A percentile compares a stretch with the other conserved stretches of the same genome.
These are phyloP conservation scores for Eretmochelys imbricata DNA, from an alignment of 2,113 vertebrate genomes.

Conservation along the genomic window DNA sequence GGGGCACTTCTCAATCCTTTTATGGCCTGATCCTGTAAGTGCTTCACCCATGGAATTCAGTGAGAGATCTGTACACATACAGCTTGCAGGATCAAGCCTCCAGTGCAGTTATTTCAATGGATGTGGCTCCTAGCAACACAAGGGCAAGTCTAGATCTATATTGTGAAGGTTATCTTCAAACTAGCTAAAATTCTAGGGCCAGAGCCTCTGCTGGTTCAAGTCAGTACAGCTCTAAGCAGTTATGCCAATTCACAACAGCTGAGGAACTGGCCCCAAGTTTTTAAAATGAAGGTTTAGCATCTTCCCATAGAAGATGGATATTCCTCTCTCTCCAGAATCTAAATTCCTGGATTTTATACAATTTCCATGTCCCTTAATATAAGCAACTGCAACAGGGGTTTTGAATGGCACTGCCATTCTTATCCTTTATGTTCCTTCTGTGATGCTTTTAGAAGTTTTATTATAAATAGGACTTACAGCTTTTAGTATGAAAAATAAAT, in stretches of 20 bases:
- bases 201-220: background rate
- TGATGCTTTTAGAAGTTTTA: background rate
- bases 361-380: background rate
- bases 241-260: background rate
- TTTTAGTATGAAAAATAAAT: background rate
- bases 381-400: background rate
- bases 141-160: background rate
- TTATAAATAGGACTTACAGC: background rate
- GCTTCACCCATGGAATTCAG: background rate
- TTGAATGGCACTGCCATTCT: background rate
- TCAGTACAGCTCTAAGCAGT: background rate
- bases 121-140: background rate
- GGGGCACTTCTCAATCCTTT: background rate
- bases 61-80: background rate
- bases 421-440: background rate
- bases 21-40: background rate
- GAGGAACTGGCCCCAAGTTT: background rate
- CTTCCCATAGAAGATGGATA: background rate
- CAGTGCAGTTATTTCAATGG: background rate
- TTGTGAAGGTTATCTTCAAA: background rate
- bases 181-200: background rate
- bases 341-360: fast-evolving
- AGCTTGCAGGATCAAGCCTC: background rate
- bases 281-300: background rate
- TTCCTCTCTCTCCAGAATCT: background rate